phyloP scores from a whole-genome alignment of 1,140 invertebrate genomes.

The Hylaeus volcanicus region DNA sequence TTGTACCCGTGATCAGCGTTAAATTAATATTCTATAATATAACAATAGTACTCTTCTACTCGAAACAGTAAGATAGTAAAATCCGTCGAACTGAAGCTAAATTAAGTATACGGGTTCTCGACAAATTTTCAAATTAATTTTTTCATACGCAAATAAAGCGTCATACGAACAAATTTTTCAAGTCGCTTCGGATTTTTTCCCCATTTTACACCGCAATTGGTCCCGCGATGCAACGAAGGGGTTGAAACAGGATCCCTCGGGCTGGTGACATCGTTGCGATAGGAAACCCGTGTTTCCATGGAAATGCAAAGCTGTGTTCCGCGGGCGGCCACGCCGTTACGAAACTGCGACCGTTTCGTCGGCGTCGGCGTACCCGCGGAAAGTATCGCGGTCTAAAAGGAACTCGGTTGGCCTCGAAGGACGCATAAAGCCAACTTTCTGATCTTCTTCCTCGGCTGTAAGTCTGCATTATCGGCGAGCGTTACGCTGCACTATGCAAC shows the following conservation, averaged over 20 bases:
- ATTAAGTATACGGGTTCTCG: too few relatives aligned
- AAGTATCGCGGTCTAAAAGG: conserved; percentile 33
- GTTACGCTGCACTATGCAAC: conserved; percentile 29
- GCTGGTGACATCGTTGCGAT: background rate
- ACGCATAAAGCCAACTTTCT: conserved; percentile 42
- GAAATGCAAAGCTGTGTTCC: background rate
- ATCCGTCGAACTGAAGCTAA: too few relatives aligned
- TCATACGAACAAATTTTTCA: background rate
- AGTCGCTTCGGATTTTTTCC: background rate
- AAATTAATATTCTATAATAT: too few relatives aligned
- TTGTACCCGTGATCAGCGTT: too few relatives aligned
- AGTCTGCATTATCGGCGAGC: conserved; percentile 46
- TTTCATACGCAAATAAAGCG: too few relatives aligned
- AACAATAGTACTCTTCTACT: too few relatives aligned
- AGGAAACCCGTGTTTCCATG: background rate
- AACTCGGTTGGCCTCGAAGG: conserved; percentile 36
- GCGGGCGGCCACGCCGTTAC: background rate
- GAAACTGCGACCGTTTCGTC: conserved; percentile 33
- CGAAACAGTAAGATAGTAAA: too few relatives aligned
- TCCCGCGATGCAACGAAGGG: background rate
- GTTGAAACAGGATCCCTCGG: background rate
- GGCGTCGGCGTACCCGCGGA: background rate
- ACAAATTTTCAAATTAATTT: too few relatives aligned
- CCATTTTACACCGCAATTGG: background rate
- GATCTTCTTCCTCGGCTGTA: conserved; percentile 39